phyloP scores from a whole-genome alignment of 2,113 vertebrate genomes.

The Uria aalge region DNA sequence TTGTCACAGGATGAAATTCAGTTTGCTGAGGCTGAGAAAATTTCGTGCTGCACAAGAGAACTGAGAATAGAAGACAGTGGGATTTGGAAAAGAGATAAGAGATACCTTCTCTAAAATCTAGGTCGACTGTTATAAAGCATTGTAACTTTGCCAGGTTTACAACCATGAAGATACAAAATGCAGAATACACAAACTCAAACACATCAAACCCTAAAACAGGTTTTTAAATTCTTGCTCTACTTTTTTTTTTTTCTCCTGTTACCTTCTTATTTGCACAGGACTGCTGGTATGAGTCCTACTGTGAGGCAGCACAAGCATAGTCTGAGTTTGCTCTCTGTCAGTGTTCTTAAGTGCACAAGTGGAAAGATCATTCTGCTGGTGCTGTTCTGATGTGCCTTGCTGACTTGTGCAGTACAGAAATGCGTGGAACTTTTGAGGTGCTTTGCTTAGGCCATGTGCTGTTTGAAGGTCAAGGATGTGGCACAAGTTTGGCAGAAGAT shows the following conservation, averaged over 20 bases:
- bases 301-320: not conserved
- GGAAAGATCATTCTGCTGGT: not conserved
- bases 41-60: not conserved
- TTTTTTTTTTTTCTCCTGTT: not conserved
- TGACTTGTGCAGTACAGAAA: not conserved
- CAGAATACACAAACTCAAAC: not conserved
- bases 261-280: not conserved
- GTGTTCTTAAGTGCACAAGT: not conserved
- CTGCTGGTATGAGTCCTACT: not conserved
- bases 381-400: not conserved
- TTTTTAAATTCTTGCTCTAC: not conserved
- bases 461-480: not conserved
- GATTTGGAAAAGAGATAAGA: not conserved
- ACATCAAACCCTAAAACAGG: not conserved
- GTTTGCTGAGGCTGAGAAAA: conserved; percentile 13
- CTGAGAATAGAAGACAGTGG: not conserved
- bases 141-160: not conserved
- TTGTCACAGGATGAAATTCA: conserved; percentile 23
- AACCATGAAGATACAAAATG: not conserved
- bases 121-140: not conserved
- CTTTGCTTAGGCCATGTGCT: not conserved
- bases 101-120: not conserved
- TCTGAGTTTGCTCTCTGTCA: not conserved
- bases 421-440: not conserved
- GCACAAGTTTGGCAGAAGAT: not conserved